Evolutionary conservation across 2,888 invertebrate genomes (phyloP).

Genomic region (Monopis laevigella): DNA sequence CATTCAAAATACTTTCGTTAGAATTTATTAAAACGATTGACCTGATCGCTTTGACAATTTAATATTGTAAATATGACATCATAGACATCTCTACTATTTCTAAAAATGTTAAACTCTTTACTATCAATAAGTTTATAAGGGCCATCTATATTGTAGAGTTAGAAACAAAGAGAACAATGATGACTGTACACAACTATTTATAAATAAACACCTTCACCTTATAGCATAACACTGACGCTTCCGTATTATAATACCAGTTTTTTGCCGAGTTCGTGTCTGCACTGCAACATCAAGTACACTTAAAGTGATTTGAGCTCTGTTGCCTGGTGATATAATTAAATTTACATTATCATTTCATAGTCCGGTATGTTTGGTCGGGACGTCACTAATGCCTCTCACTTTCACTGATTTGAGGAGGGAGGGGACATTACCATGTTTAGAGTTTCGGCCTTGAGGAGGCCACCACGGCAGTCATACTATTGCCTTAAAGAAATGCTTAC

Average conservation of each 20-base stretch:
- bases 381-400: background rate
- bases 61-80: too few relatives aligned
- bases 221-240: too few relatives aligned
- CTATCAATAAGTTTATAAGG: too few relatives aligned
- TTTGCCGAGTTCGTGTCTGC: too few relatives aligned
- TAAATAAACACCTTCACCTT: constrained; percentile 8
- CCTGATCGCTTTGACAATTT: too few relatives aligned
- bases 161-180: constrained; percentile 1
- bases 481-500: constrained; percentile 7
- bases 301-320: too few relatives aligned
- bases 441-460: constrained; percentile 48
- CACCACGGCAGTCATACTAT: constrained; percentile 19
- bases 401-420: constrained; percentile 7
- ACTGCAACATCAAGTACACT: too few relatives aligned
- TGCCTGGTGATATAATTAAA: background rate
- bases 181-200: background rate
- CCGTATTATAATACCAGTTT: constrained; percentile 8
- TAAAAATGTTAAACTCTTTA: too few relatives aligned
- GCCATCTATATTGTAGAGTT: too few relatives aligned
- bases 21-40: too few relatives aligned
- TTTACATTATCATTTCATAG: background rate
- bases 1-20: too few relatives aligned
- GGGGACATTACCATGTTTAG: constrained; percentile 6
- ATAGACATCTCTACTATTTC: too few relatives aligned
- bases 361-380: background rate